These are phyloP conservation scores for Drosophila multiciliata DNA, from an alignment of 2,888 invertebrate species.

Conservation along the genomic window DNA sequence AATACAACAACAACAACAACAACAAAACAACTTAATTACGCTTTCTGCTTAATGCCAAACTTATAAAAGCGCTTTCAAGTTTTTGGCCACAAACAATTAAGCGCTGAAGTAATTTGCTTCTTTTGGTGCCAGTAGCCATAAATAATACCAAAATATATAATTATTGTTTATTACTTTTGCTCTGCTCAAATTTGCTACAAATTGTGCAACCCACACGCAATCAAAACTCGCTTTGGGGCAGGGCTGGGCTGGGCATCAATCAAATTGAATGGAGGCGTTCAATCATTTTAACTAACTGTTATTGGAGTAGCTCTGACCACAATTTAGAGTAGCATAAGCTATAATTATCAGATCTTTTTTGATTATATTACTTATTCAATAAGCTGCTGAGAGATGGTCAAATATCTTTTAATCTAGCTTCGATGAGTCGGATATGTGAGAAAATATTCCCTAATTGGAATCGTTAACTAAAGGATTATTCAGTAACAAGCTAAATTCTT, in stretches of 20 bases:
- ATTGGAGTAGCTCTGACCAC: slow-evolving; percentile 30
- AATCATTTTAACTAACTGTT: slow-evolving; percentile 39
- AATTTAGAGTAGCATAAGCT: slow-evolving; percentile 18
- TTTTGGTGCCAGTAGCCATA: slow-evolving; percentile 69
- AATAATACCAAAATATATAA: slow-evolving; percentile 45
- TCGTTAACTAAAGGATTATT: not conserved
- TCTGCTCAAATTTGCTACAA: slow-evolving; percentile 41
- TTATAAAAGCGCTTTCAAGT: slow-evolving; percentile 56
- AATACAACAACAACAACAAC: slow-evolving; percentile 19
- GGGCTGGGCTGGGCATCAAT: slow-evolving; percentile 33
- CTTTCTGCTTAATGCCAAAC: slow-evolving; percentile 40
- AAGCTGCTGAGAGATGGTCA: not conserved
- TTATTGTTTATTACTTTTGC: slow-evolving; percentile 23
- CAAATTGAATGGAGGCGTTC: slow-evolving; percentile 35
- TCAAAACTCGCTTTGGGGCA: slow-evolving; percentile 38
- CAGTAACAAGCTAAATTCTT: not conserved
- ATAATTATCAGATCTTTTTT: not conserved
- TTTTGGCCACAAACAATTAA: slow-evolving; percentile 60
- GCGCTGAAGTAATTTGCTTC: slow-evolving; percentile 62
- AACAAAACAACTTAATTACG: slow-evolving; percentile 54
- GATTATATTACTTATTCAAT: not conserved
- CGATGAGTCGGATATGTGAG: not conserved
- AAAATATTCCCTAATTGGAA: not conserved
- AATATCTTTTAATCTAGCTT: not conserved
- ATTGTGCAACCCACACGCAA: slow-evolving; percentile 71